These are phyloP conservation scores for Lonchura striata DNA, from an alignment of 2,113 vertebrate species.

Conservation along the genomic window DNA sequence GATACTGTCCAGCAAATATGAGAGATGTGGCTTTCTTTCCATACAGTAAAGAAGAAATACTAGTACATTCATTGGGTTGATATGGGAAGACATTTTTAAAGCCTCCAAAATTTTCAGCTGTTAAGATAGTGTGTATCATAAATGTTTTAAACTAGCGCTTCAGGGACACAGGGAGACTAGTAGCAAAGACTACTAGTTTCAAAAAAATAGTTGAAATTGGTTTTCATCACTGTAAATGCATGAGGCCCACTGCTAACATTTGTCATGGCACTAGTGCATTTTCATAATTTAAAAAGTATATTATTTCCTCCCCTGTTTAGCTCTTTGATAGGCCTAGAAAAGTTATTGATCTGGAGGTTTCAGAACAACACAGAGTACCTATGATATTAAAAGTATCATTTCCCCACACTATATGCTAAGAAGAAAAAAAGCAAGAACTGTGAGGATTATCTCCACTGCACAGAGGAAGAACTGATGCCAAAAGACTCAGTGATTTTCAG, in stretches of 20 bases:
- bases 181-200: background rate
- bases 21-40: background rate
- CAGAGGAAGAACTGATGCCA: background rate
- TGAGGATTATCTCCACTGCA: background rate
- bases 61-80: background rate
- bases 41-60: background rate
- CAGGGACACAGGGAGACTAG: background rate
- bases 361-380: background rate
- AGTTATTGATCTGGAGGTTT: background rate
- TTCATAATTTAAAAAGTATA: background rate
- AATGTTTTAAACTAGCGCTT: background rate
- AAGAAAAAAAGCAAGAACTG: background rate
- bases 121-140: background rate
- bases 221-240: background rate
- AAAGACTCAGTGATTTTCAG: background rate
- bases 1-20: fast-evolving
- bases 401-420: background rate
- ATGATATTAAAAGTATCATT: background rate
- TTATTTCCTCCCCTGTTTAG: background rate
- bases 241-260: fast-evolving
- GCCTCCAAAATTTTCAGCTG: background rate
- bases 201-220: background rate
- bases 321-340: background rate
- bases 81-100: background rate
- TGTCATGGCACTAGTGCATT: background rate